Evolutionary conservation across 2,113 vertebrate genomes (phyloP).

Genomic region (Athene cunicularia): DNA sequence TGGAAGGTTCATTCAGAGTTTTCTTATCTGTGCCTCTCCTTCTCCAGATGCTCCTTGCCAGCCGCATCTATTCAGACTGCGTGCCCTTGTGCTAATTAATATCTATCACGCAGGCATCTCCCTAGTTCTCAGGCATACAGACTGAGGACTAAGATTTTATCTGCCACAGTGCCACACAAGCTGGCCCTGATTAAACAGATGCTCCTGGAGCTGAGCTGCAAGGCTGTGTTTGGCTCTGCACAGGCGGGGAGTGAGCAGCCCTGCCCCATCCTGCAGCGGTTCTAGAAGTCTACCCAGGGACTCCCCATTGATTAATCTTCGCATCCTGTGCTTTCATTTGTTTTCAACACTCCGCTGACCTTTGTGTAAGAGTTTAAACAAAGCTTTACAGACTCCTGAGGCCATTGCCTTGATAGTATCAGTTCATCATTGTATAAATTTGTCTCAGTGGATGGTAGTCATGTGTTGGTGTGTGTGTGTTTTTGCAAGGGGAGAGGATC

Average conservation of each 20-base stretch:
- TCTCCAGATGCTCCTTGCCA: background rate
- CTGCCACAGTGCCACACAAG: background rate
- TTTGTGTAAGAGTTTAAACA: conserved; percentile 35
- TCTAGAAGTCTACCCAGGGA: background rate
- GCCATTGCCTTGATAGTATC: background rate
- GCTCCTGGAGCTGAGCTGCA: background rate
- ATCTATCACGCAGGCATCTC: background rate
- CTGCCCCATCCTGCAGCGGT: accelerated
- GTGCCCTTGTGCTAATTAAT: background rate
- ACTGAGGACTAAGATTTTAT: background rate
- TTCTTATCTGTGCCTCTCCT: background rate
- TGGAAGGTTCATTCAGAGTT: background rate
- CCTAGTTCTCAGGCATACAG: background rate
- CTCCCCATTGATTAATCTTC: background rate
- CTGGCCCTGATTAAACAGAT: background rate
- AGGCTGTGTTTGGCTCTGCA: background rate
- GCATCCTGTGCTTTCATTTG: background rate
- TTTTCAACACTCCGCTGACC: conserved; percentile 15
- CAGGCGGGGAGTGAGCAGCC: background rate
- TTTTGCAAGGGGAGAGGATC: background rate
- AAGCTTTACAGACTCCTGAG: background rate
- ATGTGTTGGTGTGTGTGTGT: background rate
- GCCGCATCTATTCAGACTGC: background rate
- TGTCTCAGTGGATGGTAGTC: background rate
- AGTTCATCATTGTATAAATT: conserved; percentile 3